phyloP scores from a whole-genome alignment of 1,140 invertebrate species.

The Palaemon carinicauda region DNA sequence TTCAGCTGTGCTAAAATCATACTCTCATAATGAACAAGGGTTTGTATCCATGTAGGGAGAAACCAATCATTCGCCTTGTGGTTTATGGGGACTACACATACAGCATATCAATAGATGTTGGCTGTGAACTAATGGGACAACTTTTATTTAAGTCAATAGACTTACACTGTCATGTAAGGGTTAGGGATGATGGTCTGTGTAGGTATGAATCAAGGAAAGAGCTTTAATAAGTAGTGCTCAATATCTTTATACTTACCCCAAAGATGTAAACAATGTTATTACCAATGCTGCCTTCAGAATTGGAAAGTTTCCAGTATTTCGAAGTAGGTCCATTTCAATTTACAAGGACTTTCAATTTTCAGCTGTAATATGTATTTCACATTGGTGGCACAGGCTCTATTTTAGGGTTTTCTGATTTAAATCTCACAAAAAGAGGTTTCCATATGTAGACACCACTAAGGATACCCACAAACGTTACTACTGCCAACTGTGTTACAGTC shows the following conservation, averaged over 20 bases:
- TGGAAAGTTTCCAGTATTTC: neutral
- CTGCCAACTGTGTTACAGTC: slow-evolving; percentile 16
- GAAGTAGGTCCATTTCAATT: neutral
- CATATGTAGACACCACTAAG: slow-evolving; percentile 26
- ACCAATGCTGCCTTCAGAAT: neutral
- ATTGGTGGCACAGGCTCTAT: neutral
- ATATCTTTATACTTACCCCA: neutral
- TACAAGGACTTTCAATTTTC: neutral
- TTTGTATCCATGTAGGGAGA: too few species aligned
- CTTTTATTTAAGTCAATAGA: too few species aligned
- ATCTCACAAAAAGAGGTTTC: slow-evolving; percentile 13
- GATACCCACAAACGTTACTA: neutral
- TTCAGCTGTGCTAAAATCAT: too few species aligned
- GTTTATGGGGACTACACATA: too few species aligned
- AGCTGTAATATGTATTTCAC: neutral
- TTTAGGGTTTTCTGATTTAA: neutral
- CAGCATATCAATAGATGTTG: too few species aligned
- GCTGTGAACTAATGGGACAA: too few species aligned
- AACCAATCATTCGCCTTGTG: too few species aligned
- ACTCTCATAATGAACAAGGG: too few species aligned
- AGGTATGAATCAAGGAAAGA: neutral
- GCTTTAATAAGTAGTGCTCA: neutral
- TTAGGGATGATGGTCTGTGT: too few species aligned
- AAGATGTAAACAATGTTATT: neutral
- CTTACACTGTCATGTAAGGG: too few species aligned